Evolutionary conservation across 2,797 vertebrate genomes (phyloP).

Genomic region (Hippopotamyrus pictus): DNA sequence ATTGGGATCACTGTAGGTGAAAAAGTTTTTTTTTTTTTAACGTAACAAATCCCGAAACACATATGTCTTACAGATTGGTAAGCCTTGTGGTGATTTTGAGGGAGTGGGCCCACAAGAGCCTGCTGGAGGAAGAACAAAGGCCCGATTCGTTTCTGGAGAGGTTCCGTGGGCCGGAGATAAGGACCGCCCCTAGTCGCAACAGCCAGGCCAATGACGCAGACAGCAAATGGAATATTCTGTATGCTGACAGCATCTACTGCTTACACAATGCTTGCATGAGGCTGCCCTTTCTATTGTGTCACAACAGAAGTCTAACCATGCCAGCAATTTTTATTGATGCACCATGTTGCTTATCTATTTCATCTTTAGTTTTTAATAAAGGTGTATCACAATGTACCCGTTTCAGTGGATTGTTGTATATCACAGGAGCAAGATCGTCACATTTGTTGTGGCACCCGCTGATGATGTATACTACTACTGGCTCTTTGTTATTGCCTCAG

Average conservation of each 20-base stretch:
- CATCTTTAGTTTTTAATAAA: neutral
- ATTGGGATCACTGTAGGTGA: neutral
- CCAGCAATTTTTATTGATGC: neutral
- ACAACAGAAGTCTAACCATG: neutral
- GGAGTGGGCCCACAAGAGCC: conserved; percentile 81
- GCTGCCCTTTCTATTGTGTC: neutral
- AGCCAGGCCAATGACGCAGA: conserved; percentile 46
- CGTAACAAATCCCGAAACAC: neutral
- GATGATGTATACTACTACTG: conserved; percentile 81
- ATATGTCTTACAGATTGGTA: conserved; percentile 59
- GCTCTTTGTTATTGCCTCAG: conserved; percentile 75
- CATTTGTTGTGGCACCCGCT: conserved; percentile 76
- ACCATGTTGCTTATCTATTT: neutral
- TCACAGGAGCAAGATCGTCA: conserved; percentile 63
- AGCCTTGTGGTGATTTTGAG: conserved; percentile 75
- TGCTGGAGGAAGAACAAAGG: conserved; percentile 68
- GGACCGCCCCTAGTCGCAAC: conserved; percentile 51
- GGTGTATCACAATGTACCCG: neutral
- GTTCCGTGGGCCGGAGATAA: conserved; percentile 75
- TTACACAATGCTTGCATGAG: neutral
- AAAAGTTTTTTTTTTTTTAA: neutral
- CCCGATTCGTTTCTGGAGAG: conserved; percentile 88
- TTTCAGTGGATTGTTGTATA: conserved; percentile 14
- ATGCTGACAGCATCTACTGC: neutral
- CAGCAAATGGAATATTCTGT: conserved; percentile 25